These are phyloP conservation scores for Bradypodion ventrale DNA, from an alignment of 2,797 vertebrate genomes.

Conservation along the genomic window DNA sequence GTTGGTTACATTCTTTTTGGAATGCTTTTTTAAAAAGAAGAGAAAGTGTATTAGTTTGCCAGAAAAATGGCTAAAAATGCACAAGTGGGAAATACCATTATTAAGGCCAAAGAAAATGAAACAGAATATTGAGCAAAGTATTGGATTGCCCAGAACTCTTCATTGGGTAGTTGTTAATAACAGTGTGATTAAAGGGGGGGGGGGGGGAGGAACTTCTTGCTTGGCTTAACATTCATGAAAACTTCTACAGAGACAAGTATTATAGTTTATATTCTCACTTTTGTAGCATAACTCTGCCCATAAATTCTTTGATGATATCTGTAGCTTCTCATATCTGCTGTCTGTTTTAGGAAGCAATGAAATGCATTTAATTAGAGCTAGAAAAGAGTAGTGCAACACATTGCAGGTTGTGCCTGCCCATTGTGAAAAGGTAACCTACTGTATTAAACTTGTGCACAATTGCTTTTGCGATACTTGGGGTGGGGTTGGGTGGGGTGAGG, in stretches of 20 bases:
- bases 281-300: too few species aligned
- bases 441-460: too few species aligned
- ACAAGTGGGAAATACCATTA: neutral
- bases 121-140: neutral
- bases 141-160: neutral
- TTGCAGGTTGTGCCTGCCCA: too few species aligned
- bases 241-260: neutral
- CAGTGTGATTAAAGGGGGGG: too few species aligned
- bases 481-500: too few species aligned
- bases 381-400: too few species aligned
- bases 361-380: too few species aligned
- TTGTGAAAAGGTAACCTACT: too few species aligned
- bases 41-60: neutral
- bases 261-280: neutral
- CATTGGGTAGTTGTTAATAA: neutral
- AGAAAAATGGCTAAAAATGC: neutral
- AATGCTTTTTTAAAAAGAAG: constrained; percentile 7
- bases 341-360: too few species aligned
- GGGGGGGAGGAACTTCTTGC: neutral
- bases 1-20: constrained; percentile 54
- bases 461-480: neutral
- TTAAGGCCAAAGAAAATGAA: neutral
- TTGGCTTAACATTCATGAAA: neutral
- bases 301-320: too few species aligned
- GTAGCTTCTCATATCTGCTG: too few species aligned